Base-by-base conservation (phyloP, 1,140 invertebrate genomes). In the Chrysomallon squamiferum region DNA sequence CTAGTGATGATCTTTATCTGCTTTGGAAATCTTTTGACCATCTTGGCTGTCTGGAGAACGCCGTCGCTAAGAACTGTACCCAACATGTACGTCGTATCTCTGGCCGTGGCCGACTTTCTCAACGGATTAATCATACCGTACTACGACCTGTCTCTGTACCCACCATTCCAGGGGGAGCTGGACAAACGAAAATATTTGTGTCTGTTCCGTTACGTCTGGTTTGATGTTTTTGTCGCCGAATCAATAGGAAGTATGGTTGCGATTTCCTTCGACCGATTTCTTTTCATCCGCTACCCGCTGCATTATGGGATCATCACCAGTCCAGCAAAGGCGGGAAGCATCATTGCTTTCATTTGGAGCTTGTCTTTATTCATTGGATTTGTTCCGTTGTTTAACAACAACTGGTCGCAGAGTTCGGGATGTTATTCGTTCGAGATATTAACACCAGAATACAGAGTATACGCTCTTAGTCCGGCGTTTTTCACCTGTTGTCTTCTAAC, bases 31-130 rank as follows among this genome's bases (percentile, higher is more conserved):
- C 91, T 94, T 56, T 87, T 96, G 59, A 93, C 96, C 3, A 82
- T 87, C 80, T 89, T 95, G 3, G 93, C 93, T 38, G 93, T 96
- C 3, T 93, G 92, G 74, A 89, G 94, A 68, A 93, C 95, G 49
- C 89, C 91, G 63, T 94, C 95, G 78, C 85, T 96, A 82, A 74
- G 82, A 56, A 94, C 93, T 63, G 93, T 95, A 68, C 96, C 95
- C 45, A 97, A 97, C 85, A 89, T 95, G 77, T 96, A 97, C 86
- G 96, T 97, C 77, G 91, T 95, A 32, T 95, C 93, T 43, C 87
- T 97, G 68, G 95, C 95, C 0, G 92, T 95, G 1, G 93, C 94
- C 29, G 95, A 97, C 86, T 88, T 97, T 29, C 87, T 96, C 76
- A 93, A 35, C 33, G 62, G 62, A 30, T 2, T 50, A 1, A 45